Conservation (phyloP, 92 coral and sea anemone genomes). For the Palythoa heliodiscus region DNA sequence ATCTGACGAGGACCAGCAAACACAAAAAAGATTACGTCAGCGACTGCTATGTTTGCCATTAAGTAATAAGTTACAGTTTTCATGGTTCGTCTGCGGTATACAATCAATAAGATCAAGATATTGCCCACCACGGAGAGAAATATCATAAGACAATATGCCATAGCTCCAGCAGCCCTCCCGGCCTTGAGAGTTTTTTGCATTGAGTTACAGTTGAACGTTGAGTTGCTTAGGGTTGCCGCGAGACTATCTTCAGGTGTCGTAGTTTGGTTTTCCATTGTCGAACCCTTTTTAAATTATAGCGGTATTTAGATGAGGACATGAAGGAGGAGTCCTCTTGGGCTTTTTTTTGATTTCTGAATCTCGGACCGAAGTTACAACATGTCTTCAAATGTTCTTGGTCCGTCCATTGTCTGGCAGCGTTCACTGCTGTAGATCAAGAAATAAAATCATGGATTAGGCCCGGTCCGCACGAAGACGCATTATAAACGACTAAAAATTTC, state of each 20-base stretch:
- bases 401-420: too few relatives aligned
- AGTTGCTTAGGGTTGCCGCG: not conserved
- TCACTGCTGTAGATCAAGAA: too few relatives aligned
- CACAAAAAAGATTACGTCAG: slow-evolving; percentile 22
- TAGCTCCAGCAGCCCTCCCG: slow-evolving; percentile 4
- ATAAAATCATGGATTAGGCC: too few relatives aligned
- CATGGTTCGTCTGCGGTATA: slow-evolving; percentile 14
- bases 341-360: not conserved
- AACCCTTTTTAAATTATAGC: not conserved
- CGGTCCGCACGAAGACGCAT: too few relatives aligned
- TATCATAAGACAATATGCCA: slow-evolving; percentile 22
- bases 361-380: too few relatives aligned
- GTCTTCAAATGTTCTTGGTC: too few relatives aligned
- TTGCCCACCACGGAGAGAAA: slow-evolving; percentile 28
- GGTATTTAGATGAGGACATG: not conserved
- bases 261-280: slow-evolving; percentile 8
- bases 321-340: not conserved
- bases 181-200: not conserved
- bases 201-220: not conserved
- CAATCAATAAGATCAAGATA: slow-evolving; percentile 8
- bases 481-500: too few relatives aligned
- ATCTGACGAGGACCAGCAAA: slow-evolving; percentile 33
- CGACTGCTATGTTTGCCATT: slow-evolving; percentile 21
- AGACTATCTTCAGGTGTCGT: not conserved
- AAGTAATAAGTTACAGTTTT: slow-evolving; percentile 2